These are phyloP conservation scores for Volucella bombylans DNA, from an alignment of 2,888 invertebrate species.

Conservation along the genomic window DNA sequence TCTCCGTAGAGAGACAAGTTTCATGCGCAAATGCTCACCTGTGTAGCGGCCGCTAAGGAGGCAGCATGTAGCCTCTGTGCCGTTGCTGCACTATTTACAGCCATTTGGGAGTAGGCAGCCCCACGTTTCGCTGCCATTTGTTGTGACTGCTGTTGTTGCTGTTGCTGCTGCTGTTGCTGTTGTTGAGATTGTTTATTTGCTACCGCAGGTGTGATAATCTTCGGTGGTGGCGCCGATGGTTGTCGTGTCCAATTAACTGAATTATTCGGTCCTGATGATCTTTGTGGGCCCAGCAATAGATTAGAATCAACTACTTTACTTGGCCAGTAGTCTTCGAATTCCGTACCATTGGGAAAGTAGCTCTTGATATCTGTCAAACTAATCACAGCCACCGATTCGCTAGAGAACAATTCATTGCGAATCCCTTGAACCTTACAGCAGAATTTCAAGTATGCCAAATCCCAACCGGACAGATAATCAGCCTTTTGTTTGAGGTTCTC, in stretches of 20 bases:
- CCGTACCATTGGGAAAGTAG: constrained; percentile 94
- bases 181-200: constrained; percentile 76
- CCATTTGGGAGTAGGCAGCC: constrained; percentile 66
- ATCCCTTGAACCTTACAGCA: constrained; percentile 97
- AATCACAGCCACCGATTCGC: constrained; percentile 94
- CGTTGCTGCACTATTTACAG: constrained; percentile 52
- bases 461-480: constrained; percentile 94
- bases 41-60: constrained; percentile 81
- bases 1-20: constrained; percentile 77
- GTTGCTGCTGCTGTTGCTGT: constrained; percentile 76
- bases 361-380: constrained; percentile 94
- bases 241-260: constrained; percentile 91
- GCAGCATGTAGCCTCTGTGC: constrained; percentile 79
- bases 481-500: constrained; percentile 94
- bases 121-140: constrained; percentile 74
- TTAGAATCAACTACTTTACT: constrained; percentile 93
- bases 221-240: constrained; percentile 88
- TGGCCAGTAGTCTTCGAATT: constrained; percentile 97
- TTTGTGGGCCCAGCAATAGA: constrained; percentile 87
- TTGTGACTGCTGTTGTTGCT: constrained; percentile 76
- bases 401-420: constrained; percentile 93
- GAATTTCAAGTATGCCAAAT: constrained; percentile 94
- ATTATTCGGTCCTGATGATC: constrained; percentile 82
- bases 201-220: constrained; percentile 77
- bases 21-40: constrained; percentile 77